Evolutionary conservation across 1,140 invertebrate genomes (phyloP).

Genomic region (Bombus vancouverensis): DNA sequence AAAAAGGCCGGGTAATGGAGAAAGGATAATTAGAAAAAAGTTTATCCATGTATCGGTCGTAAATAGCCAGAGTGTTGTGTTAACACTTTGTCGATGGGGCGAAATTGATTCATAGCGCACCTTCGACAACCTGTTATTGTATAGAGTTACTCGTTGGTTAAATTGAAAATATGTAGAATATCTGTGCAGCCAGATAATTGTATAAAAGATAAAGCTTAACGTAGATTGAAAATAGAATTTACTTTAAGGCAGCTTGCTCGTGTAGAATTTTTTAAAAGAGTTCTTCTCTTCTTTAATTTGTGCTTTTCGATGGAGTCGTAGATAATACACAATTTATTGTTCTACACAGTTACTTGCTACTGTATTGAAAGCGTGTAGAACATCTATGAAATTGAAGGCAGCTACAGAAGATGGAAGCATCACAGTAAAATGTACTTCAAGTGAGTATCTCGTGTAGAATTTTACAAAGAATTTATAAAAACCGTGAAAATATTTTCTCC

Average conservation of each 20-base stretch:
- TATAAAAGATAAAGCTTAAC: not conserved
- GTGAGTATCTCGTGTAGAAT: not conserved
- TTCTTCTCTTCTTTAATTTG: no score
- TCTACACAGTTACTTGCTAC: no score
- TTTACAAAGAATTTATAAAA: not conserved
- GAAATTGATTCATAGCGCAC: not conserved
- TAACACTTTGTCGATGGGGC: not conserved
- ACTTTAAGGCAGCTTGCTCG: no score
- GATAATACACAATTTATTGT: no score
- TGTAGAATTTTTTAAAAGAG: no score
- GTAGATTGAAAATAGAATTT: not conserved
- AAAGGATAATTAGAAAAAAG: not conserved
- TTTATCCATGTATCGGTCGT: not conserved
- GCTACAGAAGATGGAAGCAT: no score
- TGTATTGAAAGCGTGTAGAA: no score
- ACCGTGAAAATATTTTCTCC: not conserved
- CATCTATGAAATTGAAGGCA: no score
- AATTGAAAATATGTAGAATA: not conserved
- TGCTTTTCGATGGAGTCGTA: no score
- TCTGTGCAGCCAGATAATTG: not conserved
- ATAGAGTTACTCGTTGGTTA: not conserved
- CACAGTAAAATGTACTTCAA: no score
- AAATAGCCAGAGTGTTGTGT: not conserved
- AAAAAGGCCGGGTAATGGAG: not conserved
- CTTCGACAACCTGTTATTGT: no score